Base-by-base conservation (phyloP, 2,113 vertebrate genomes). In the Atlantisia rogersi region DNA sequence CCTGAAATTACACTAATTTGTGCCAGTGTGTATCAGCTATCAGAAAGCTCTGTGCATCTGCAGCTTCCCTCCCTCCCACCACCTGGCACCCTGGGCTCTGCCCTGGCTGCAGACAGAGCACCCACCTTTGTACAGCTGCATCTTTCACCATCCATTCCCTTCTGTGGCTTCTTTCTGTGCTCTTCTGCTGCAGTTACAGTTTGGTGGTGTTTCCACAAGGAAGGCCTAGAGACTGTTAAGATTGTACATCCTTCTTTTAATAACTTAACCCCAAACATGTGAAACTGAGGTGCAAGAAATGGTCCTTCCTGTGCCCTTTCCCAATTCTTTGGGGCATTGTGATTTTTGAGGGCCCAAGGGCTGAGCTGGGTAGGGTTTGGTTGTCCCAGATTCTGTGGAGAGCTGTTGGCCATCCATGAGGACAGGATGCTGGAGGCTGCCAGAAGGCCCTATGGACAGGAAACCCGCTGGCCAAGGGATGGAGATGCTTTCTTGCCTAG, bases 391-490 rank as follows among this genome's bases (percentile, higher is more conserved):
- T 22, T 56, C 48, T 39, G 50, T 15, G 13, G 5, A 46, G 28
- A 59, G 21, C 16, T 88, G 25, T 29, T 39, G 44, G 25, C 11
- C 69, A 10, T 12, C 24, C 9, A 1, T 0, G 2, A 64, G 22
- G 22, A 9, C 18, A 64, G 22, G 22, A 9, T 16, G 4, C 0
- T 29, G 35, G 39, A 40, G 42, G 24, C 18, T 53, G 15, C 16
- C 19, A 9, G 15, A 20, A 6, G 44, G 39, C 32, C 25, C 32
- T 13, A 9, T 6, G 75, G 15, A 0, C 0, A 42, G 56, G 19
- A 15, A 44, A 25, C n/a, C 4, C 15, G 3, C 11, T n/a, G 35
- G 11, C 42, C 48, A 52, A 60, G 46, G n/a, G 25, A 1, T 64
- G 21, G 26, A 79, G 17, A 6, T 35, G 20, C 22, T 55, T 93